These are phyloP conservation scores for Odontamblyopus lacepedii DNA, from an alignment of 2,797 vertebrate genomes.

Conservation along the genomic window DNA sequence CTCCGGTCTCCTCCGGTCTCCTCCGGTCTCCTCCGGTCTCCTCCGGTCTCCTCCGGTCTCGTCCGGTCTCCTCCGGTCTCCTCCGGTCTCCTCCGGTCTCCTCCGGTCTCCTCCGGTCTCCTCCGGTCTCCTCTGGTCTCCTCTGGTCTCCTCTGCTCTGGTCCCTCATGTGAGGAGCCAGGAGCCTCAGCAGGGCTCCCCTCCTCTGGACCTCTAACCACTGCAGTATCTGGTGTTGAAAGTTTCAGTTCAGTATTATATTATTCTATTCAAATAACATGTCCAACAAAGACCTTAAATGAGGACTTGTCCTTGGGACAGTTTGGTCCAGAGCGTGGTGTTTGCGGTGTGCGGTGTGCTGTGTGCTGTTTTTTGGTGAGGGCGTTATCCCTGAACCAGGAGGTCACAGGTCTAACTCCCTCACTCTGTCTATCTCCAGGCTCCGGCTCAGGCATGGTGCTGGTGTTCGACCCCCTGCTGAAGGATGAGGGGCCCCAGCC, in stretches of 20 bases:
- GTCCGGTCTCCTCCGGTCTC: neutral
- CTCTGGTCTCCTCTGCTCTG: neutral
- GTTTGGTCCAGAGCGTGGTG: neutral
- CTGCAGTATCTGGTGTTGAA: too few relatives aligned
- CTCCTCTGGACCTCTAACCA: too few relatives aligned
- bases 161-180: neutral
- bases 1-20: neutral
- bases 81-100: neutral
- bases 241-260: too few relatives aligned
- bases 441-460: conserved; percentile 75
- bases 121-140: neutral
- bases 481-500: conserved; percentile 68
- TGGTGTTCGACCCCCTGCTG: conserved; percentile 78
- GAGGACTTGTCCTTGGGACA: too few relatives aligned
- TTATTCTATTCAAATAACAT: too few relatives aligned
- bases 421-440: conserved; percentile 56
- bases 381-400: neutral
- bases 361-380: neutral
- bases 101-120: neutral
- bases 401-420: neutral
- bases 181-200: too few relatives aligned
- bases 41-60: neutral
- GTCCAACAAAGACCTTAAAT: too few relatives aligned
- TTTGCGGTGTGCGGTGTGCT: too few relatives aligned
- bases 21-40: neutral